phyloP scores from a whole-genome alignment of 1,140 invertebrate species.

The Xylocopa sonorina region DNA sequence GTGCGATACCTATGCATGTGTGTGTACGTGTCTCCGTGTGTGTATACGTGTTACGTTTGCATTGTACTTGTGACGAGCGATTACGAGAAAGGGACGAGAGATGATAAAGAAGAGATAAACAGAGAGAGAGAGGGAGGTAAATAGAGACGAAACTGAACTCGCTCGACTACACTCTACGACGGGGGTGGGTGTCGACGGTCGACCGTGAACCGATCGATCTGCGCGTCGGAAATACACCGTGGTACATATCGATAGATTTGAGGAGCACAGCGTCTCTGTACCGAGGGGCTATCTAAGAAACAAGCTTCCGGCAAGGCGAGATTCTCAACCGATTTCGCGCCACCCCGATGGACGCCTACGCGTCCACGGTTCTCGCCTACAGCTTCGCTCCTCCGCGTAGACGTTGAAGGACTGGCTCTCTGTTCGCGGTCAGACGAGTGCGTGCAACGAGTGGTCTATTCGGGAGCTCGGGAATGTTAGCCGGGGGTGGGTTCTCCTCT shows the following conservation, averaged over 20 bases:
- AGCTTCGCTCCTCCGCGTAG: conserved; percentile 24
- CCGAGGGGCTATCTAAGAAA: conserved; percentile 50
- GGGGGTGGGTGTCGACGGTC: neutral
- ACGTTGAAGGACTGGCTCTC: conserved; percentile 22
- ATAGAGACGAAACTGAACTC: conserved; percentile 23
- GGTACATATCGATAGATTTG: conserved; percentile 8
- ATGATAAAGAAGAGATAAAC: neutral
- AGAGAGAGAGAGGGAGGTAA: conserved; percentile 4
- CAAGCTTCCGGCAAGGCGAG: conserved; percentile 52
- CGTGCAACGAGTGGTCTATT: conserved; percentile 50
- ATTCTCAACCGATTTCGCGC: conserved; percentile 49
- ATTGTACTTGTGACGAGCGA: conserved; percentile 64
- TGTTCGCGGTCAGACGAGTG: conserved; percentile 47
- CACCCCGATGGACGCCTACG: conserved; percentile 33
- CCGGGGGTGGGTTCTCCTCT: too few relatives aligned
- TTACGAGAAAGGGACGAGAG: conserved; percentile 44
- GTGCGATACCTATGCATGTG: too few relatives aligned
- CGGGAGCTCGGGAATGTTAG: conserved; percentile 2
- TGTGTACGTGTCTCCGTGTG: too few relatives aligned
- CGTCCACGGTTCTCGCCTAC: conserved; percentile 43
- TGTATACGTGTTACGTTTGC: conserved; percentile 42
- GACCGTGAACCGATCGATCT: conserved; percentile 18
- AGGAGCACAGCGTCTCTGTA: neutral
- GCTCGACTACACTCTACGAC: neutral
- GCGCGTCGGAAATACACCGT: conserved; percentile 32